Evolutionary conservation across 2,797 vertebrate species (phyloP).

Genomic region (Pseudomugil tenellus): DNA sequence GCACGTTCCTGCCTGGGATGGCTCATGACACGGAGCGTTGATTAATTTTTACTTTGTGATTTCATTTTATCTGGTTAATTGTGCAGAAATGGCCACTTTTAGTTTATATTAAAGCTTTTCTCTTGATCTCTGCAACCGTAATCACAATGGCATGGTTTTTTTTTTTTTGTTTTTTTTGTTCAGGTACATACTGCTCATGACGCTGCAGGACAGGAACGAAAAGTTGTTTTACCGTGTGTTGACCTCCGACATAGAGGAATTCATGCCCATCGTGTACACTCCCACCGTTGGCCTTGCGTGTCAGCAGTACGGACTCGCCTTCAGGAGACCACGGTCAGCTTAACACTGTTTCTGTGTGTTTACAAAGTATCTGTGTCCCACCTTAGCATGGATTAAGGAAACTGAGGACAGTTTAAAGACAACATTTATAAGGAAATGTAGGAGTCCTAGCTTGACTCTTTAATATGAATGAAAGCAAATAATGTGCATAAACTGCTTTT

Average conservation of each 20-base stretch:
- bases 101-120: background rate
- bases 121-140: background rate
- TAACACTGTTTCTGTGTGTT: background rate
- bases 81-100: background rate
- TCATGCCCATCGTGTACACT: slow-evolving; percentile 98
- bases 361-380: background rate
- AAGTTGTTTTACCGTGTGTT: slow-evolving; percentile 97
- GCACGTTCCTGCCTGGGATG: too few relatives aligned
- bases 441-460: background rate
- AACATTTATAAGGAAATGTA: background rate
- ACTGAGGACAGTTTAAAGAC: background rate
- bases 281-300: slow-evolving; percentile 96
- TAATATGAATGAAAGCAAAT: background rate
- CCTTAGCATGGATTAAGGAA: background rate
- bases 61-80: too few relatives aligned
- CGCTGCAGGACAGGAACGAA: slow-evolving; percentile 97
- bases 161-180: background rate
- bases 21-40: too few relatives aligned
- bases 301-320: slow-evolving; percentile 95
- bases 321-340: slow-evolving; percentile 95
- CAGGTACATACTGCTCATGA: slow-evolving; percentile 98
- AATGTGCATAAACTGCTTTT: background rate
- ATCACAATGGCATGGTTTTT: too few relatives aligned
- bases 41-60: too few relatives aligned
- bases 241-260: slow-evolving; percentile 94